Evolutionary conservation across 2,113 vertebrate species (phyloP).

Genomic region (Micronycteris hirsuta): DNA sequence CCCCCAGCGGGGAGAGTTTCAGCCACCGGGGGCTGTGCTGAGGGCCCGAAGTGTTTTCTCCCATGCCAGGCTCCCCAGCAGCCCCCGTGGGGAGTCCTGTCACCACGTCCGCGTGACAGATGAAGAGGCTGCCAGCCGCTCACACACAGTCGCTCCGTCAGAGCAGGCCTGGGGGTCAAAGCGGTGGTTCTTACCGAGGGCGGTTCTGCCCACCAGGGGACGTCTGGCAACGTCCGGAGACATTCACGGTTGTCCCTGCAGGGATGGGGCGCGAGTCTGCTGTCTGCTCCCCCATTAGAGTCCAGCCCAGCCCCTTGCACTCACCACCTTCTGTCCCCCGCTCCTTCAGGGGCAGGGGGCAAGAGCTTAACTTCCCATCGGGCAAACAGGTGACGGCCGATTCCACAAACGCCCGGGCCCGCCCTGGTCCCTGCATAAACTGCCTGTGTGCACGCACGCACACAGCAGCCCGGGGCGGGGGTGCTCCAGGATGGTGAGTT

Average conservation of each 20-base stretch:
- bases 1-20: rapidly evolving
- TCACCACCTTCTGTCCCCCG: background rate
- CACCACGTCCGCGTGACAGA: too few relatives aligned
- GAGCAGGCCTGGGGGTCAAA: background rate
- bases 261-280: background rate
- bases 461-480: rapidly evolving
- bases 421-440: rapidly evolving
- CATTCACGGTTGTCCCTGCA: background rate
- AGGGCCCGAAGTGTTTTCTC: background rate
- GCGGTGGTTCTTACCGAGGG: background rate
- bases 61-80: background rate
- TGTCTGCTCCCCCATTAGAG: background rate
- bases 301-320: background rate
- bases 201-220: background rate
- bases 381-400: rapidly evolving
- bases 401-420: rapidly evolving
- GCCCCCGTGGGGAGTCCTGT: background rate
- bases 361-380: background rate
- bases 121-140: background rate
- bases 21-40: rapidly evolving
- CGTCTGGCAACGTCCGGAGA: background rate
- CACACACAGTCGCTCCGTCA: background rate
- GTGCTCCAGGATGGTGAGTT: too few relatives aligned
- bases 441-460: rapidly evolving
- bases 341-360: background rate